phyloP scores from a whole-genome alignment of 2,113 vertebrate species.

The Myocastor coypus region DNA sequence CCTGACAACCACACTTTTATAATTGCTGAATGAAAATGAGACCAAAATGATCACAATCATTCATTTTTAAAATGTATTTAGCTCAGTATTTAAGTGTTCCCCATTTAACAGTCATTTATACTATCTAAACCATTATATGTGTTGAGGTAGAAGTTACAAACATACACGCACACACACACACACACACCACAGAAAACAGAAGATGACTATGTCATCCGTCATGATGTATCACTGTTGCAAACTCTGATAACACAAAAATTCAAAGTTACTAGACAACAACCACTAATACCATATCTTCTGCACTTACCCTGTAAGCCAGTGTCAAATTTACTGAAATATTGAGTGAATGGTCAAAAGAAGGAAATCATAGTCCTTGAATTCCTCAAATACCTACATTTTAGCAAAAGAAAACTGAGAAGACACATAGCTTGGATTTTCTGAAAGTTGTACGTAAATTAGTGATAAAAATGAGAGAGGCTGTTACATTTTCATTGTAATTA shows the following conservation, averaged over 20 bases:
- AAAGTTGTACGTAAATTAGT: conserved; percentile 10
- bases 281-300: background rate
- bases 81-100: background rate
- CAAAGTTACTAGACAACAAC: background rate
- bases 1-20: background rate
- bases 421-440: background rate
- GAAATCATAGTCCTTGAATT: background rate
- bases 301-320: background rate
- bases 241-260: background rate
- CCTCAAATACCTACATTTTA: background rate
- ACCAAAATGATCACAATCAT: background rate
- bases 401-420: background rate
- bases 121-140: background rate
- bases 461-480: background rate
- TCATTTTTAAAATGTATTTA: conserved; percentile 25
- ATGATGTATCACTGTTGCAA: background rate
- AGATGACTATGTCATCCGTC: background rate
- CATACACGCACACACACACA: background rate
- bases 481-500: conserved; percentile 55
- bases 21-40: background rate
- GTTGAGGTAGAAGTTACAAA: background rate
- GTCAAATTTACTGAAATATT: background rate
- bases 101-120: conserved; percentile 2
- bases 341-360: conserved; percentile 18
- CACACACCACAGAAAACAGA: background rate